Conservation (phyloP, 2,797 vertebrate genomes). For the Hydrolagus colliei region DNA sequence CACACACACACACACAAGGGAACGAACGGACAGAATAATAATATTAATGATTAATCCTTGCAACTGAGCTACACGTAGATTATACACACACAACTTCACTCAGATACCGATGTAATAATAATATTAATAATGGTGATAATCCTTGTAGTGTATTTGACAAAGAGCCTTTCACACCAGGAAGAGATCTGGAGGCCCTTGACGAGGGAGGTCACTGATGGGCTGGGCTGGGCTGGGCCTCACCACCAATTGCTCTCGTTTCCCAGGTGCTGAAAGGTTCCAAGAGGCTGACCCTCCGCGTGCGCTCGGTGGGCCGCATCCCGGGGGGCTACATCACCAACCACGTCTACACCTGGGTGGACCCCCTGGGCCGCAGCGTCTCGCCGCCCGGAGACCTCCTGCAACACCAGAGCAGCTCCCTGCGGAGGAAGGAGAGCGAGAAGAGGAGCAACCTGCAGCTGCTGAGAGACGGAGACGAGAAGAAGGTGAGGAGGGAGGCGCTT, state of each 20-base stretch:
- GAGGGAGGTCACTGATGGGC: no score
- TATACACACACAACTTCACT: no score
- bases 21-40: no score
- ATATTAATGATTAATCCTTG: no score
- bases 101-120: no score
- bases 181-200: no score
- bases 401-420: slow-evolving; percentile 64
- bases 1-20: no score
- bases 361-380: slow-evolving; percentile 66
- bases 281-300: slow-evolving; percentile 75
- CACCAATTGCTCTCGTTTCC: slow-evolving; percentile 23
- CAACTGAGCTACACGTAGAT: no score
- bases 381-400: slow-evolving; percentile 67
- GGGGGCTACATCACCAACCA: slow-evolving; percentile 87
- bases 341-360: slow-evolving; percentile 88
- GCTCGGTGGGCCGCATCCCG: slow-evolving; percentile 79
- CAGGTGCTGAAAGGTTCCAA: slow-evolving; percentile 88
- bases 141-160: no score
- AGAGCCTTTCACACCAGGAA: no score
- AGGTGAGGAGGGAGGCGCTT: slow-evolving; percentile 58
- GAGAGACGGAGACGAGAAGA: slow-evolving; percentile 88
- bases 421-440: slow-evolving; percentile 63
- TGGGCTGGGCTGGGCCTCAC: no score
- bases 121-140: no score
- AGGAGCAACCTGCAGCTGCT: slow-evolving; percentile 85